These are phyloP conservation scores for Eueides isabella DNA, from an alignment of 1,140 invertebrate species.

Conservation along the genomic window DNA sequence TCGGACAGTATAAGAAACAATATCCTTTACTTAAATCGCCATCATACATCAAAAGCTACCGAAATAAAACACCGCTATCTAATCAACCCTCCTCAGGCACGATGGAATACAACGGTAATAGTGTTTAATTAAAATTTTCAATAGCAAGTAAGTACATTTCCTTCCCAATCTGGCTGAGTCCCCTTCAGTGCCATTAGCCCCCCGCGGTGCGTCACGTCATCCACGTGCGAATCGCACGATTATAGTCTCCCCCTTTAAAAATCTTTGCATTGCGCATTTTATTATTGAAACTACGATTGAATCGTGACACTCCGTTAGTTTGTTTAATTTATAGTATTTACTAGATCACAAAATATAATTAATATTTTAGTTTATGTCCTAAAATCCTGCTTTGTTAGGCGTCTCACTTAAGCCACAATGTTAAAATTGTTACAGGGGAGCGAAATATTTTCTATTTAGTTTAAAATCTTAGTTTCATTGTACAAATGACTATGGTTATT, in stretches of 20 bases:
- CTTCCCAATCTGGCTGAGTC: conserved; percentile 30
- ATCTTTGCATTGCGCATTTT: conserved; percentile 56
- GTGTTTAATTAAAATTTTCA: conserved; percentile 38
- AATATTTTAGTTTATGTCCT: too few species aligned
- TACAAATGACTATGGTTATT: too few species aligned
- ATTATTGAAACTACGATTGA: conserved; percentile 20
- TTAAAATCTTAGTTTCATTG: not conserved
- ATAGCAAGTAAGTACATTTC: conserved; percentile 35
- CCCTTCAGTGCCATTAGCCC: conserved; percentile 53
- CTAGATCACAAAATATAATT: not conserved
- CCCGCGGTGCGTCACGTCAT: conserved; percentile 51
- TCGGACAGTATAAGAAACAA: too few species aligned
- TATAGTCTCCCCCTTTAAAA: conserved; percentile 54
- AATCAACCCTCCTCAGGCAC: conserved; percentile 14
- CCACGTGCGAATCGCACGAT: conserved; percentile 49
- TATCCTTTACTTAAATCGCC: not conserved
- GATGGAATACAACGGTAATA: conserved; percentile 11
- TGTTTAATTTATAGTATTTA: conserved; percentile 18
- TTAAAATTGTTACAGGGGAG: too few species aligned
- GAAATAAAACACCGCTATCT: conserved; percentile 14
- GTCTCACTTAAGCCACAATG: not conserved
- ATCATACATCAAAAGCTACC: not conserved
- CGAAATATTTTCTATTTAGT: not conserved
- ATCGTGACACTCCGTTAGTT: conserved; percentile 31
- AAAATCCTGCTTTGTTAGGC: too few species aligned